A percentile compares a stretch with the other conserved stretches of the same genome.
Conservation (phyloP, 2,888 invertebrate species). For the Drosophila limbata region DNA sequence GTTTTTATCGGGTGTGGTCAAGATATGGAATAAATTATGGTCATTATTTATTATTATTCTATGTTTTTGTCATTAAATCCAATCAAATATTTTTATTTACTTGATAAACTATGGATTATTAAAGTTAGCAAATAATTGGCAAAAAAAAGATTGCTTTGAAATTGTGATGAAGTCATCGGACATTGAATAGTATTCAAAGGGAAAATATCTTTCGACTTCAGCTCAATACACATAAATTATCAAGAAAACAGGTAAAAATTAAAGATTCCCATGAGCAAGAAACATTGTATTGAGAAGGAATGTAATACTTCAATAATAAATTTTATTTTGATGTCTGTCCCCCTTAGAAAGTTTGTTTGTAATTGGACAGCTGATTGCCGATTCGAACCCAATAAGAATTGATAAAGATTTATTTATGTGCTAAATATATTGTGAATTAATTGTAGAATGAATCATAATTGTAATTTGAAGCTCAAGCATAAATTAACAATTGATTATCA, state of each 20-base stretch:
- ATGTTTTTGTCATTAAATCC: background rate
- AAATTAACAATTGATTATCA: background rate
- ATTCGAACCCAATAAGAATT: background rate
- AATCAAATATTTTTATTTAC: background rate
- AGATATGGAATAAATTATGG: conserved; percentile 34
- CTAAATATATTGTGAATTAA: background rate
- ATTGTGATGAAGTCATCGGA: conserved; percentile 17
- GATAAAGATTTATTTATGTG: background rate
- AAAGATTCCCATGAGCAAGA: background rate
- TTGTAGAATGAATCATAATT: background rate
- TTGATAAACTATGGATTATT: background rate
- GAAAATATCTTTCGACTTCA: conserved; percentile 2
- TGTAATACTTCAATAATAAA: background rate
- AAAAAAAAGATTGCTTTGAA: background rate
- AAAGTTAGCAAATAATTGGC: conserved; percentile 1
- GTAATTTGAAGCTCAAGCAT: background rate
- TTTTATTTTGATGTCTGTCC: background rate
- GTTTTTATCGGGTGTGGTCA: conserved; percentile 21
- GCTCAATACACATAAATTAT: conserved; percentile 2
- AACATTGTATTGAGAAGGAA: background rate
- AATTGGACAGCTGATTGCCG: background rate
- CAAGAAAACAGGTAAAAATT: conserved; percentile 9
- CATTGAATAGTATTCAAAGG: background rate
- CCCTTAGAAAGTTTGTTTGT: background rate
- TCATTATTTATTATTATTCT: background rate